Percentiles rank a stretch among this genome's conserved stretches.
Conservation (phyloP, 2,113 vertebrate species). For the Menidia beryllina region DNA sequence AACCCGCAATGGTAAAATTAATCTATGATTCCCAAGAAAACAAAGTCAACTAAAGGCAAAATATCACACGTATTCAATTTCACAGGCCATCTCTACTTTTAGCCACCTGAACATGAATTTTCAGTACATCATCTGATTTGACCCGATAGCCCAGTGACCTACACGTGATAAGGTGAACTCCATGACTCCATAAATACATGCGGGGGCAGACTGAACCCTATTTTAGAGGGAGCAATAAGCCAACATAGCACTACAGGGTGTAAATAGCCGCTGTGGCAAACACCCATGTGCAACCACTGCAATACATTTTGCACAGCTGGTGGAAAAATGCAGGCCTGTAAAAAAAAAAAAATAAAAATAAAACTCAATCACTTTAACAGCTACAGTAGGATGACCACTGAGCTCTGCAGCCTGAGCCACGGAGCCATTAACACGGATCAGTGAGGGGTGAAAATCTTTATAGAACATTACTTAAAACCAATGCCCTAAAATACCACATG, state of each 20-base stretch:
- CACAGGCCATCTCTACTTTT: constrained; percentile 18
- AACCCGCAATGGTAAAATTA: background rate
- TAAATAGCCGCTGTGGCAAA: constrained; percentile 60
- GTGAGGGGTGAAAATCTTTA: constrained; percentile 8
- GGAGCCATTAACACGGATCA: constrained; percentile 13
- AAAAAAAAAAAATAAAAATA: constrained; percentile 58
- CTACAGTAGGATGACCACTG: constrained; percentile 34
- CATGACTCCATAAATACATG: constrained; percentile 51
- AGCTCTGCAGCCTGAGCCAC: constrained; percentile 12
- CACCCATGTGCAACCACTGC: constrained; percentile 55
- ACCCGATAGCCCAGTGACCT: constrained; percentile 72
- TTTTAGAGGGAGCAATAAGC: constrained; percentile 43
- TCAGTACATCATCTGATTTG: constrained; percentile 53
- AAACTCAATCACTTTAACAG: constrained; percentile 41
- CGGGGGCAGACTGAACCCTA: constrained; percentile 46
- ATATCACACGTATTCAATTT: constrained; percentile 2
- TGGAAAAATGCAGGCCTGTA: constrained; percentile 64
- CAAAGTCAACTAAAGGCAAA: background rate
- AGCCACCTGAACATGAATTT: constrained; percentile 42
- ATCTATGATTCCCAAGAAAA: background rate
- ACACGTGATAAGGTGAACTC: constrained; percentile 49
- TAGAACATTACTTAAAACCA: no score
- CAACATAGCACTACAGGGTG: constrained; percentile 45
- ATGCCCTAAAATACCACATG: no score
- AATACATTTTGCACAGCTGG: constrained; percentile 67